These are phyloP conservation scores for Catharus minimus DNA, from an alignment of 2,113 vertebrate genomes.

Conservation along the genomic window DNA sequence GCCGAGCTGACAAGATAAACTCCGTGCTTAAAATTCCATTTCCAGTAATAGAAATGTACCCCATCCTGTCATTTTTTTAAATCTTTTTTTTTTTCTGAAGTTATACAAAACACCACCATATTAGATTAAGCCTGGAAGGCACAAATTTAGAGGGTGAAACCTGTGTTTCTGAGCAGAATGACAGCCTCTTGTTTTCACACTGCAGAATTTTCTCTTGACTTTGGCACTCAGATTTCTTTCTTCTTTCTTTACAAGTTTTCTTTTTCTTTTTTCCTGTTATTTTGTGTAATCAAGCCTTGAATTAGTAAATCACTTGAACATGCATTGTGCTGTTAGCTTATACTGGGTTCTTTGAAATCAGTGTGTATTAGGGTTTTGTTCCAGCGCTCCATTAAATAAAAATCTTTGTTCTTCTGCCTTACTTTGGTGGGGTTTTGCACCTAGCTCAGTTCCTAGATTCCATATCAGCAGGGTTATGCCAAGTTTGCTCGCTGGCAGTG, in stretches of 20 bases:
- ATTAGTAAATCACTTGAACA: not conserved
- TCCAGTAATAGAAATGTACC: constrained; percentile 40
- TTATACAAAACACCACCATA: not conserved
- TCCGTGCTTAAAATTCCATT: constrained; percentile 47
- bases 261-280: not conserved
- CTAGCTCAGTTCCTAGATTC: not conserved
- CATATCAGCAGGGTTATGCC: rapidly evolving
- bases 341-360: not conserved
- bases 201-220: not conserved
- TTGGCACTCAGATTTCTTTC: not conserved
- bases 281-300: not conserved
- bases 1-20: constrained; percentile 52
- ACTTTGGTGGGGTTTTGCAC: not conserved
- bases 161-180: not conserved
- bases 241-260: not conserved
- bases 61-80: not conserved
- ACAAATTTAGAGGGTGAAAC: not conserved
- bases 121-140: constrained; percentile 39
- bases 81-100: not conserved
- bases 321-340: not conserved
- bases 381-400: not conserved
- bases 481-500: not conserved
- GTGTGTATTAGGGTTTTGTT: not conserved
- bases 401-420: not conserved
- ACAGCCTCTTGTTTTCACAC: not conserved